These are phyloP conservation scores for Lineus longissimus DNA, from an alignment of 1,140 invertebrate genomes.

Conservation along the genomic window DNA sequence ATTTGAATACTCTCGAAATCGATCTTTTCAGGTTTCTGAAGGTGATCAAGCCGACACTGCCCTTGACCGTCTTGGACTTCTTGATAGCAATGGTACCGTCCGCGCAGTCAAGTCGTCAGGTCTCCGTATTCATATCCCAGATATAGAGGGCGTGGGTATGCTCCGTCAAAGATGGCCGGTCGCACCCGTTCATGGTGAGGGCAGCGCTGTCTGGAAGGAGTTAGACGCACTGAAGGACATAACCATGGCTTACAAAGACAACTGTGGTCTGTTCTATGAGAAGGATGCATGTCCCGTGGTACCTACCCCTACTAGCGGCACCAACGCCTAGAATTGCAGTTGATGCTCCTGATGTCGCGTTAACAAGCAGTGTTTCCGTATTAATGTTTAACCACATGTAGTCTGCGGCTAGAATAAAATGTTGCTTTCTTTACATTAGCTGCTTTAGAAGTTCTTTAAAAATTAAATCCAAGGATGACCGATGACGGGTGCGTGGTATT, in stretches of 20 bases:
- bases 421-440: too few relatives aligned
- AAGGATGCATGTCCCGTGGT: background rate
- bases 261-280: background rate
- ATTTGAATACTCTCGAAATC: too few relatives aligned
- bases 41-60: constrained; percentile 22
- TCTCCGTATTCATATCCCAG: background rate
- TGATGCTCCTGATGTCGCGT: too few relatives aligned
- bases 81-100: constrained; percentile 23
- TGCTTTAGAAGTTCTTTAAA: too few relatives aligned
- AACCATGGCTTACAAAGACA: background rate
- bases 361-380: too few relatives aligned
- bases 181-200: constrained; percentile 16
- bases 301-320: too few relatives aligned
- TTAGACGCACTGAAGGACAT: constrained; percentile 19
- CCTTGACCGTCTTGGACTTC: constrained; percentile 21
- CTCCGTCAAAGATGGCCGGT: constrained; percentile 15
- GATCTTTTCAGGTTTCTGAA: background rate
- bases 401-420: too few relatives aligned
- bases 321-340: too few relatives aligned
- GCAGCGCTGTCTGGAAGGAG: constrained; percentile 14
- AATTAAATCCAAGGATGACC: too few relatives aligned
- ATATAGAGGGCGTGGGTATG: constrained; percentile 6
- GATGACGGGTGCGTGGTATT: too few relatives aligned
- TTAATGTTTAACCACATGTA: too few relatives aligned
- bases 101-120: constrained; percentile 6